phyloP scores from a whole-genome alignment of 2,797 vertebrate species.

The Cossypha caffra region DNA sequence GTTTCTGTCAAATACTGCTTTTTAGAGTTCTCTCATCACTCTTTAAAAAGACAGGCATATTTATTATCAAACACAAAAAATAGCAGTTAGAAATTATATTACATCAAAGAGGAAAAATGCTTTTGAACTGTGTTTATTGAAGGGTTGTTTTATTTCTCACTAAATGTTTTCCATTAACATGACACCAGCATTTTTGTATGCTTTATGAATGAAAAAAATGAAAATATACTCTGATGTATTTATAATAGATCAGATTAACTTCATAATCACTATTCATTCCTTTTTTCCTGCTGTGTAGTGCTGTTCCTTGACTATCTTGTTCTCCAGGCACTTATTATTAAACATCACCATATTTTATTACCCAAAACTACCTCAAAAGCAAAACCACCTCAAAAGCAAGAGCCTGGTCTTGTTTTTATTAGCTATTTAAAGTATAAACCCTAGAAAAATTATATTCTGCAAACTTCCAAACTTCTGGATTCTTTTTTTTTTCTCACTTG shows the following conservation, averaged over 20 bases:
- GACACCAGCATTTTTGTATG: neutral
- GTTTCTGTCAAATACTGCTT: neutral
- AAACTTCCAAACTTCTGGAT: neutral
- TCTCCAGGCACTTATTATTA: neutral
- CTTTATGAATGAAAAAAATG: neutral
- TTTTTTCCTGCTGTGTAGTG: neutral
- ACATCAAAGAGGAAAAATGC: neutral
- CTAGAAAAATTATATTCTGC: neutral
- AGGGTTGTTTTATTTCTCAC: neutral
- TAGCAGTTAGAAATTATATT: neutral
- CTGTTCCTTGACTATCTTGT: neutral
- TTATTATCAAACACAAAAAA: neutral
- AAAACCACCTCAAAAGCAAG: neutral
- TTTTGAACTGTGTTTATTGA: neutral
- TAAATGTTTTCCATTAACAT: neutral
- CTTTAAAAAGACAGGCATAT: neutral
- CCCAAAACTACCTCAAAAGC: neutral
- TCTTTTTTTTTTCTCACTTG: neutral
- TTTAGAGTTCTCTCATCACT: neutral
- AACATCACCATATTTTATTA: neutral
- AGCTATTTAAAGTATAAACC: neutral
- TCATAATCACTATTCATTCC: neutral
- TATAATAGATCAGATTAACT: neutral
- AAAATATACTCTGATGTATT: neutral
- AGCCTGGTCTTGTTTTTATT: neutral